Base-by-base conservation (phyloP, 2,797 vertebrate genomes). In the Crenuchus spilurus region DNA sequence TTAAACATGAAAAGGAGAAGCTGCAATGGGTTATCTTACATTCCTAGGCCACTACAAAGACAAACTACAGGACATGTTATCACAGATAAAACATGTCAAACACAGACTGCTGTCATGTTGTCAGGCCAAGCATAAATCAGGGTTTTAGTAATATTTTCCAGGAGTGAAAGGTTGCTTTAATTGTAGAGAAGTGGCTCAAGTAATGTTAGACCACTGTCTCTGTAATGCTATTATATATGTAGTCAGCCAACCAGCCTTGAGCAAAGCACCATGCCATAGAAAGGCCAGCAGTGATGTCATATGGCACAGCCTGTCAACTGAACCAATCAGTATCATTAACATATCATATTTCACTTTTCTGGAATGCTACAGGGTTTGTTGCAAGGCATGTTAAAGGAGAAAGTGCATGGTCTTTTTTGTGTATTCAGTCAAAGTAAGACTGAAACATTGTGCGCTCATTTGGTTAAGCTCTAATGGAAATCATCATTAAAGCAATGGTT, bases 151-250 rank as follows among this genome's bases (percentile, higher is more conserved):
- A 72, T 78, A 39, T 57, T 54, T 30, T 68, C 48, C 33, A 44
- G 69, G 20, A 78, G 76, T 70, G 61, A 76, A 74, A 74, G 76
- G 41, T 54, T 18, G 48, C 61, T 68, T 68, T 69, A 68, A 73
- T 73, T 73, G 51, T 57, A 75, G 35, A 67, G 62, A 31, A 13
- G 3, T n/a, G 52, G 8, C 22, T 35, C 3, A 42, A 24, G 7
- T 71, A 79, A 79, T 70, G 61, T 42, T 60, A 70, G 65, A 14
- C 49, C 24, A 60, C 42, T 1, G 42, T 70, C 16, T 76, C 16
- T 65, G 64, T 72, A 42, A 52, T 65, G 71, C 30, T 52, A 24
- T 33, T 66, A 48, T 65, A 60, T 39, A 81, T 49, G 64, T 61
- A 52, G 39, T 31, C 28, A 48, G 46, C 24, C 2, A 18, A 49